Evolutionary conservation across 2,888 invertebrate species (phyloP).

Genomic region (Timandra comae): DNA sequence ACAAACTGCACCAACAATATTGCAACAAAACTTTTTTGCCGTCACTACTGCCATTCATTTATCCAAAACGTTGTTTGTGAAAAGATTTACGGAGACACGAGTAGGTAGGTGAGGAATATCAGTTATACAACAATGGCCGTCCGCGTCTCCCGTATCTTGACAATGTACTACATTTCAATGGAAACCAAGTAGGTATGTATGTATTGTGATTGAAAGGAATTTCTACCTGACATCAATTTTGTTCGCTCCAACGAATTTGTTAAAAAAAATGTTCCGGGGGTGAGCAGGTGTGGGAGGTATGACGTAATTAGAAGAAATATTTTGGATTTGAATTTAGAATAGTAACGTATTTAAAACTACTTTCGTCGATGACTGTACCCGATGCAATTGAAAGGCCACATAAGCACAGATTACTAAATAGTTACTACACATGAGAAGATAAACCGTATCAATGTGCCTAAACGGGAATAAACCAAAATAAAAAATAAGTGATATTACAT

Average conservation of each 20-base stretch:
- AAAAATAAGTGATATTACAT: no score
- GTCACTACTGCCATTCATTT: neutral
- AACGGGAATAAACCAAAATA: no score
- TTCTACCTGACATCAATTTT: constrained; percentile 22
- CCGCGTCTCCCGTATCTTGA: neutral
- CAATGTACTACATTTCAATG: neutral
- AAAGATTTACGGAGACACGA: neutral
- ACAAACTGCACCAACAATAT: no score
- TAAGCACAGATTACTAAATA: no score
- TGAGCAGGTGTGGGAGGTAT: constrained; percentile 14
- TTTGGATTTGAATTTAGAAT: no score
- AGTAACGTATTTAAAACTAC: no score
- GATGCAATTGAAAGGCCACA: no score
- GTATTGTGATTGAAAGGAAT: constrained; percentile 5
- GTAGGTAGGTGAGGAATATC: neutral
- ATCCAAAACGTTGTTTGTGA: neutral
- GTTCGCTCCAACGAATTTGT: constrained; percentile 11
- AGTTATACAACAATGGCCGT: neutral
- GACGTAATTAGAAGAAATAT: no score
- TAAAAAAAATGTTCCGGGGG: constrained; percentile 8
- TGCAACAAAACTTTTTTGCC: neutral
- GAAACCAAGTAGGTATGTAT: neutral
- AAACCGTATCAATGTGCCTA: no score
- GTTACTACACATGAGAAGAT: no score
- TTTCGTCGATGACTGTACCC: no score